Percentiles rank a stretch among this genome's conserved stretches.
phyloP scores from a whole-genome alignment of 2,113 vertebrate species.

The Ochotona curzoniae region DNA sequence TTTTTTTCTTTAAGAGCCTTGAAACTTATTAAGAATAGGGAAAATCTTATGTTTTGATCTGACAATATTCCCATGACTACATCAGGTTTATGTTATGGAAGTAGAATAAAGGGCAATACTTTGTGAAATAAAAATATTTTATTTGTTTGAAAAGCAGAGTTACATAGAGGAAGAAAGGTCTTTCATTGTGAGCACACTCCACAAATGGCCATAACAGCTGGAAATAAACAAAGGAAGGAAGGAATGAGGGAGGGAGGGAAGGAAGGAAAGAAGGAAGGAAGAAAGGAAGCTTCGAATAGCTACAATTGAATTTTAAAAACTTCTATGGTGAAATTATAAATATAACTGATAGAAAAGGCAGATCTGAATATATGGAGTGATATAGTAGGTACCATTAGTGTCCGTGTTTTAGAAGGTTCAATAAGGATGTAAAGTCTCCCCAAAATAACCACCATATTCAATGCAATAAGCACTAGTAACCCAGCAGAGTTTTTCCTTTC shows the following conservation, averaged over 20 bases:
- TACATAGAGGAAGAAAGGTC: no score
- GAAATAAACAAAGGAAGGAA: background rate
- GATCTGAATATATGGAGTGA: background rate
- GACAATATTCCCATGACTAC: background rate
- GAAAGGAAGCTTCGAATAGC: background rate
- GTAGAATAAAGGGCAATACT: background rate
- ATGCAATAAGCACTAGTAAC: background rate
- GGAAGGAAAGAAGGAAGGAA: background rate
- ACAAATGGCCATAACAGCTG: no score
- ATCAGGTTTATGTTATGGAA: background rate
- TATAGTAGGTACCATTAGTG: background rate
- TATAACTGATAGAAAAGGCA: background rate
- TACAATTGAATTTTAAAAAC: background rate
- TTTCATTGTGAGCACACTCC: no score
- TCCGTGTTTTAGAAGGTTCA: background rate
- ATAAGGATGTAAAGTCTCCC: background rate
- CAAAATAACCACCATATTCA: background rate
- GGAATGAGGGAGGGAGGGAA: no score
- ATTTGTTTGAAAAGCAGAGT: no score
- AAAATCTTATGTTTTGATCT: background rate
- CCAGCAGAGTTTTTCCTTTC: background rate
- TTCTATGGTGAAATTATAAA: background rate
- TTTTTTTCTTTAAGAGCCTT: background rate
- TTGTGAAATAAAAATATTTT: no score
- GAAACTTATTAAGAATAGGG: background rate